These are phyloP conservation scores for Platynereis dumerilii DNA, from an alignment of 2,888 invertebrate species.

Conservation along the genomic window DNA sequence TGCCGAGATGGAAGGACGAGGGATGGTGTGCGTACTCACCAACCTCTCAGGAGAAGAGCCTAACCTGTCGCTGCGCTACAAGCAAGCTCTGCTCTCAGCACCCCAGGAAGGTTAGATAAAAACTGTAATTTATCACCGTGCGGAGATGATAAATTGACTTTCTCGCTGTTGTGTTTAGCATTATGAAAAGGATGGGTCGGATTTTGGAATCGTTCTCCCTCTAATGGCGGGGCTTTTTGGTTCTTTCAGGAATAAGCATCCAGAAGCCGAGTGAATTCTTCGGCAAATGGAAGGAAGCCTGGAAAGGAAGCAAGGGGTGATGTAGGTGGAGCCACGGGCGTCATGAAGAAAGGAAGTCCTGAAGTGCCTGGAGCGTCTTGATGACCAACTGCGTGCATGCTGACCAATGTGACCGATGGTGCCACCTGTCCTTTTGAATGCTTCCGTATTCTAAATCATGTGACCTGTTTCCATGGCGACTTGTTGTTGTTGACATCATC, in stretches of 20 bases:
- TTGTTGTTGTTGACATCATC: too few species aligned
- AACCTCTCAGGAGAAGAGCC: constrained; percentile 65
- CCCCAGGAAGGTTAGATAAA: constrained; percentile 54
- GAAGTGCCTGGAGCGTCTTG: too few species aligned
- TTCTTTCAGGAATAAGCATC: constrained; percentile 74
- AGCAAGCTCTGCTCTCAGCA: constrained; percentile 78
- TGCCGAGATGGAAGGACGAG: constrained; percentile 54
- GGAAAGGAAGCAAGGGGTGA: constrained; percentile 72
- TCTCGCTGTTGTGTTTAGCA: too few species aligned
- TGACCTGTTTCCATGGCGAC: too few species aligned
- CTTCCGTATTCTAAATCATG: too few species aligned
- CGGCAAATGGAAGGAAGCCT: constrained; percentile 81
- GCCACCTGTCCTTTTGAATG: too few species aligned
- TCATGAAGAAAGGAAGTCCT: neutral
- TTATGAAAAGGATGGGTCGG: too few species aligned
- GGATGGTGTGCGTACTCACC: constrained; percentile 79
- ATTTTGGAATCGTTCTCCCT: too few species aligned
- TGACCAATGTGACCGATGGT: too few species aligned
- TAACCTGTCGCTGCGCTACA: constrained; percentile 75
- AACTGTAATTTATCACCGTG: too few species aligned
- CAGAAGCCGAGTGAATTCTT: constrained; percentile 85
- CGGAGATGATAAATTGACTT: too few species aligned
- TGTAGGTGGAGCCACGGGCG: neutral
- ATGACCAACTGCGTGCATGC: too few species aligned
- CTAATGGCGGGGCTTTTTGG: constrained; percentile 19